Evolutionary conservation across 2,113 vertebrate species (phyloP).

Genomic region (Tragelaphus scriptus): DNA sequence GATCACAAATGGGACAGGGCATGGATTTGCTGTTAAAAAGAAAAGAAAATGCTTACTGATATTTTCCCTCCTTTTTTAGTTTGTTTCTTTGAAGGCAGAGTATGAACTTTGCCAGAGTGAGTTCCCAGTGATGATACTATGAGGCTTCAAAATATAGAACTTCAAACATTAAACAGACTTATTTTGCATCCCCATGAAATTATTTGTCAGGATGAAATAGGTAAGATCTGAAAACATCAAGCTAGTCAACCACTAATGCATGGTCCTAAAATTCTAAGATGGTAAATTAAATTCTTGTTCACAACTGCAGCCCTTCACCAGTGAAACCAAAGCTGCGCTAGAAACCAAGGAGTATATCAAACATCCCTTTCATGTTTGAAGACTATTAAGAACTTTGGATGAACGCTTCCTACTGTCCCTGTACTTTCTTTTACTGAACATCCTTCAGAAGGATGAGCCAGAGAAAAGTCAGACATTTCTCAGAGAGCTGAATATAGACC

Average conservation of each 20-base stretch:
- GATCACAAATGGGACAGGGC: conserved; percentile 90
- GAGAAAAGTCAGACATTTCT: not conserved
- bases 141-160: not conserved
- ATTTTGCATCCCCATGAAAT: not conserved
- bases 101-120: not conserved
- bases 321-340: not conserved
- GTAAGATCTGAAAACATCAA: not conserved
- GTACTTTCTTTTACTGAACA: not conserved
- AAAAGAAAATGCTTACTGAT: conserved; percentile 1
- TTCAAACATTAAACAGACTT: not conserved
- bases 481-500: not conserved
- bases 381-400: not conserved
- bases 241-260: not conserved
- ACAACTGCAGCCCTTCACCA: not conserved
- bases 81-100: not conserved
- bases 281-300: not conserved
- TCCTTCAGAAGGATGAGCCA: not conserved
- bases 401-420: not conserved
- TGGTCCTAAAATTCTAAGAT: not conserved
- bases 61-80: not conserved
- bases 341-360: not conserved
- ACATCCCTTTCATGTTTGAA: not conserved
- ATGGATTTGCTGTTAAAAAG: conserved; percentile 86
- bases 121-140: not conserved
- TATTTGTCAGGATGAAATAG: not conserved